A percentile compares a stretch with the other conserved stretches of the same genome.
These are phyloP conservation scores for Reinhardtius hippoglossoides DNA, from an alignment of 2,113 vertebrate species.

Conservation along the genomic window DNA sequence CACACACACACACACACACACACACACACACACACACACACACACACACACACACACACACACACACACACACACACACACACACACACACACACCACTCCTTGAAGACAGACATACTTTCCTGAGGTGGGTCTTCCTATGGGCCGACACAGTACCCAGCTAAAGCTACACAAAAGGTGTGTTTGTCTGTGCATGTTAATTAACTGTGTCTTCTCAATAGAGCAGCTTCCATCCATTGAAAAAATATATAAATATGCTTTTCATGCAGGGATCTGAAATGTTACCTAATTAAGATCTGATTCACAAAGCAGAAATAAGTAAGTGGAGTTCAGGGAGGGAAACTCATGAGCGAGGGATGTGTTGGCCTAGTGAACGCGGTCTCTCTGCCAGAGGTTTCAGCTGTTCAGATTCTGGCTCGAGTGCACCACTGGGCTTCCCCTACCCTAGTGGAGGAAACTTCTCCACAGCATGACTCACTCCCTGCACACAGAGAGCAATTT, in stretches of 20 bases:
- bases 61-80: too few species aligned
- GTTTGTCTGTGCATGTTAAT: slow-evolving; percentile 31
- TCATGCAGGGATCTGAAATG: slow-evolving; percentile 43
- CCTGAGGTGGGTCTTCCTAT: slow-evolving; percentile 76
- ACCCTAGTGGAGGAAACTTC: slow-evolving; percentile 48
- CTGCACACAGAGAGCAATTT: slow-evolving; percentile 39
- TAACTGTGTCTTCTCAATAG: slow-evolving; percentile 24
- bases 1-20: too few species aligned
- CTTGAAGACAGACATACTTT: slow-evolving; percentile 69
- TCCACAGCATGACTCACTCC: slow-evolving; percentile 62
- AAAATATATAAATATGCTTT: slow-evolving; percentile 31
- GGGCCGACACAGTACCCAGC: slow-evolving; percentile 56
- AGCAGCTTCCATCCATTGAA: slow-evolving; percentile 73
- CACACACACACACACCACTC: too few species aligned
- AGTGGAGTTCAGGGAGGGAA: slow-evolving; percentile 40
- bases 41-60: too few species aligned
- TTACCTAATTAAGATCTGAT: slow-evolving; percentile 53
- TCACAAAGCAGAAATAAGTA: slow-evolving; percentile 48
- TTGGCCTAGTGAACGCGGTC: slow-evolving; percentile 45
- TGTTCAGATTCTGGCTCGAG: slow-evolving; percentile 68
- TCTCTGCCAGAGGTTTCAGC: slow-evolving; percentile 72
- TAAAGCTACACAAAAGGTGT: slow-evolving; percentile 32
- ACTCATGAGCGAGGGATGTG: slow-evolving; percentile 43
- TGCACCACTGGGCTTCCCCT: slow-evolving; percentile 69
- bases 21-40: too few species aligned